Evolutionary conservation across 2,113 vertebrate species (phyloP).

Genomic region (Globicephala melas): DNA sequence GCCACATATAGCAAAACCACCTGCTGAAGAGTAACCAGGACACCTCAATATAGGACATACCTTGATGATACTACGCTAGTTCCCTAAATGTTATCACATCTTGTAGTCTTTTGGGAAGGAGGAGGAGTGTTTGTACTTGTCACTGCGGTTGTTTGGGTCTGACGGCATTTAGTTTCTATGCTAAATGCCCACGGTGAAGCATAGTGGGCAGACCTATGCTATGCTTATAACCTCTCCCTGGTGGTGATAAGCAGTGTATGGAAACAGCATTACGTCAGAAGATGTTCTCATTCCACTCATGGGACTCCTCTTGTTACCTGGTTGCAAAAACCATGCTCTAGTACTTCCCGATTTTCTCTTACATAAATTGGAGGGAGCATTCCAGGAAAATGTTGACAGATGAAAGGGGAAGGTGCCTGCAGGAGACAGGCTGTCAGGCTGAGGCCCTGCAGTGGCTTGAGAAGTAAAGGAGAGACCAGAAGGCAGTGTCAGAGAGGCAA

Average conservation of each 20-base stretch:
- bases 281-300: neutral
- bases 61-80: neutral
- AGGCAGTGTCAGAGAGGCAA: neutral
- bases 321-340: neutral
- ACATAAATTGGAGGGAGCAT: neutral
- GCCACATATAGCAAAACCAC: neutral
- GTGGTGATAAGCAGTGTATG: neutral
- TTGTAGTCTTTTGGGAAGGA: neutral
- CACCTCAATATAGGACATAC: neutral
- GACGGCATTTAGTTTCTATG: neutral
- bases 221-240: neutral
- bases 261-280: neutral
- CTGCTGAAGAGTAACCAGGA: neutral
- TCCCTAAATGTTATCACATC: rapidly evolving
- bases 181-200: neutral
- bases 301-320: neutral
- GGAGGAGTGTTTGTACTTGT: neutral
- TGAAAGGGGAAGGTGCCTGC: neutral
- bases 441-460: neutral
- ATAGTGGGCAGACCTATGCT: neutral
- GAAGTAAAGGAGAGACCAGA: neutral
- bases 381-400: neutral
- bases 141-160: neutral
- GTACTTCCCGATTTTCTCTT: neutral
- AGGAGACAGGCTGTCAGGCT: neutral